Evolutionary conservation across 2,113 vertebrate genomes (phyloP).

Genomic region (Rousettus leschenaultii): DNA sequence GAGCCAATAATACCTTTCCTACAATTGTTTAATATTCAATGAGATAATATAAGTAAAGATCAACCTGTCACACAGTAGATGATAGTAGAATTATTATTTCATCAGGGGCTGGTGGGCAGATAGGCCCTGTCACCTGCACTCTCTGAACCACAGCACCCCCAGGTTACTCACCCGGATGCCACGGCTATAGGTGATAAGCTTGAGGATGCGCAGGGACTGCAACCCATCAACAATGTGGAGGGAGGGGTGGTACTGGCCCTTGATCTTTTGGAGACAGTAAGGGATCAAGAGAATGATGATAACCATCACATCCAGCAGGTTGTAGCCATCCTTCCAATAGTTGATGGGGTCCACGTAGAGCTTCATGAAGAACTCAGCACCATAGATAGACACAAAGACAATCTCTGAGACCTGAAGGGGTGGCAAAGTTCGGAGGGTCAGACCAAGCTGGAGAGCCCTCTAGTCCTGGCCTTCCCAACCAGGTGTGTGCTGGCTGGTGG

Average conservation of each 20-base stretch:
- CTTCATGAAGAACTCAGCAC: slow-evolving; percentile 61
- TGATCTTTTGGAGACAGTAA: rapidly evolving
- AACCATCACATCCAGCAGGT: not conserved
- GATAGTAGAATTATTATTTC: not conserved
- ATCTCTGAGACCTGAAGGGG: slow-evolving; percentile 66
- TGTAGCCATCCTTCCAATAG: slow-evolving; percentile 64
- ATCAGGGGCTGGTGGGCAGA: not conserved
- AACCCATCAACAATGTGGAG: not conserved
- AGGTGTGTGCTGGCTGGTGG: not conserved
- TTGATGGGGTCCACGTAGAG: not conserved
- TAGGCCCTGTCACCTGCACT: not conserved
- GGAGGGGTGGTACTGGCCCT: not conserved
- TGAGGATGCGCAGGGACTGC: slow-evolving; percentile 55
- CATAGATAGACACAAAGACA: slow-evolving; percentile 58
- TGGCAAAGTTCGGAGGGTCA: not conserved
- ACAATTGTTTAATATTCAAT: not conserved
- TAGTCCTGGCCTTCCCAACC: too few species aligned
- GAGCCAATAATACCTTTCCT: not conserved
- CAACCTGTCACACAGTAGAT: not conserved
- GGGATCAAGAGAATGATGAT: slow-evolving; percentile 42
- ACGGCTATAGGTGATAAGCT: slow-evolving; percentile 56
- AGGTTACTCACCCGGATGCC: slow-evolving; percentile 58
- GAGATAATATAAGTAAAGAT: not conserved
- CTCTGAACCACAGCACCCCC: not conserved
- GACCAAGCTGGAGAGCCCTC: not conserved